Percentiles rank a stretch among this genome's conserved stretches.
These are phyloP conservation scores for Tor tambroides DNA, from an alignment of 2,113 vertebrate species.

Conservation along the genomic window DNA sequence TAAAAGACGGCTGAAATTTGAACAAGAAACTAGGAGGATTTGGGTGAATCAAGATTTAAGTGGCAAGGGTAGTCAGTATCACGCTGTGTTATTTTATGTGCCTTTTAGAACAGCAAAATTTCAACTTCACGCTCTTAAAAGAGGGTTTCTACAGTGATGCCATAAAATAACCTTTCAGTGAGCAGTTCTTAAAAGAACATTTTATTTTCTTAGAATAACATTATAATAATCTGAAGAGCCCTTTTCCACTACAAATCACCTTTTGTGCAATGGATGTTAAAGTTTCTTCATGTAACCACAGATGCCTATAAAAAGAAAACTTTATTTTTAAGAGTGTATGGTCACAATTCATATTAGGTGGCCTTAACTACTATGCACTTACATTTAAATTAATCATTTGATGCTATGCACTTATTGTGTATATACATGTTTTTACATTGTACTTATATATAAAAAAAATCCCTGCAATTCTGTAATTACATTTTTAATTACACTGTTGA, in stretches of 20 bases:
- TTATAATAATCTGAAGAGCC: neutral
- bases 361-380: too few species aligned
- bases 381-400: too few species aligned
- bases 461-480: too few species aligned
- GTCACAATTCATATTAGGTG: too few species aligned
- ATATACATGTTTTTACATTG: too few species aligned
- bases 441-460: too few species aligned
- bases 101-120: neutral
- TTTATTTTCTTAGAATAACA: neutral
- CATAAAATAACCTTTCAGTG: neutral
- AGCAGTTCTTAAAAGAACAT: neutral
- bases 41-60: neutral
- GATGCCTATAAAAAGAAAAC: neutral
- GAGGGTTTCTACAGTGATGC: neutral
- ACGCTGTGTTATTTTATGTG: neutral
- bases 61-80: neutral
- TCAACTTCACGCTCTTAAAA: neutral
- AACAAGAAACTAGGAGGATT: neutral
- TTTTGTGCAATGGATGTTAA: neutral
- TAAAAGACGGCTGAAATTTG: neutral
- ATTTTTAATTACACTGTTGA: too few species aligned
- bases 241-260: neutral
- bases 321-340: neutral
- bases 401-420: too few species aligned
- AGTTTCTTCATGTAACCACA: neutral